A percentile compares a stretch with the other conserved stretches of the same genome.
phyloP scores from a whole-genome alignment of 2,113 vertebrate genomes.

The Microcebus murinus region DNA sequence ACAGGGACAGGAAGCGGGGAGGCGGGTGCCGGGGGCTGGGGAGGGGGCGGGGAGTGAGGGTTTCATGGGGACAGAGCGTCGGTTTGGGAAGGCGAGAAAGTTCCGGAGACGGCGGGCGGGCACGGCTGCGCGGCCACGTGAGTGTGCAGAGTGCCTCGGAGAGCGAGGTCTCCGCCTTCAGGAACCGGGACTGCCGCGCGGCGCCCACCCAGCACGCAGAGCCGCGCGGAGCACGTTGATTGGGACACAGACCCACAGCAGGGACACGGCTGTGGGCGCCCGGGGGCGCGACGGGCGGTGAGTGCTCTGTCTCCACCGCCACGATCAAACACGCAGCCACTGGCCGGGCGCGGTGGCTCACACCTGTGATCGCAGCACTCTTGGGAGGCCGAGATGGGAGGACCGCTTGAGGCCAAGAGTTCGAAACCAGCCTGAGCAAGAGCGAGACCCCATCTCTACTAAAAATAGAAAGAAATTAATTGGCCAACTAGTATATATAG shows the following conservation, averaged over 20 bases:
- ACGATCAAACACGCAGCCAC: neutral
- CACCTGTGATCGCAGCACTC: too few relatives aligned
- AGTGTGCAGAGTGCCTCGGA: accelerated
- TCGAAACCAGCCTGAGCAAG: too few relatives aligned
- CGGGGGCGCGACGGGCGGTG: too few relatives aligned
- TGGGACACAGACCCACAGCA: neutral
- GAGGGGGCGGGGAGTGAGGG: accelerated
- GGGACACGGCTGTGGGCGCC: neutral
- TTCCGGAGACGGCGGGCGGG: neutral
- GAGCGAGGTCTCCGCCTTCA: neutral
- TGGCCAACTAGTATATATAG: too few relatives aligned
- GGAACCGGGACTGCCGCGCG: neutral
- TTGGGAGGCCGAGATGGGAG: too few relatives aligned
- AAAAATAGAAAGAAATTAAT: too few relatives aligned
- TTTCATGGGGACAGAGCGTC: neutral
- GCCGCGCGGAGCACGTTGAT: neutral
- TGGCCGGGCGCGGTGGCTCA: too few relatives aligned
- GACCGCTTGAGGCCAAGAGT: too few relatives aligned
- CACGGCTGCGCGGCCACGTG: accelerated
- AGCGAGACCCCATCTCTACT: too few relatives aligned
- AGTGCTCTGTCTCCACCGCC: neutral
- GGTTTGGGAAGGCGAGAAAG: neutral
- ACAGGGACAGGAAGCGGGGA: neutral
- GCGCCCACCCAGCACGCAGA: neutral
- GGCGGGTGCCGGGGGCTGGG: neutral